A percentile compares a stretch with the other conserved stretches of the same genome.
phyloP scores from a whole-genome alignment of 2,888 invertebrate genomes.

The Odontomyia ornata region DNA sequence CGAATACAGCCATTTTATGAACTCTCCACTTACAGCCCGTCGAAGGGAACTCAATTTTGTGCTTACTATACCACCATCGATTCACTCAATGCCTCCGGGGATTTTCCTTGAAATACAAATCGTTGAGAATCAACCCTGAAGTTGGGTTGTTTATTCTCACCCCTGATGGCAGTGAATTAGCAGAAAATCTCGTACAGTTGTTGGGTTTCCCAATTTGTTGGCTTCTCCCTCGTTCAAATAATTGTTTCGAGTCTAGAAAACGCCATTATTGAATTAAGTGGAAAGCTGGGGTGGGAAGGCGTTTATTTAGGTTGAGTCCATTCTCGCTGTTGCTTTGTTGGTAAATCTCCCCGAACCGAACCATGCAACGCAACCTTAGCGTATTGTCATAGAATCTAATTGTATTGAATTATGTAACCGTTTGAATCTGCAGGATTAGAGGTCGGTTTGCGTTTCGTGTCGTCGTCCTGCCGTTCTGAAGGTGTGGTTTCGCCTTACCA shows the following conservation, averaged over 20 bases:
- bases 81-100: neutral
- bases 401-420: slow-evolving; percentile 43
- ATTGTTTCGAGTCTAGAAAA: slow-evolving; percentile 10
- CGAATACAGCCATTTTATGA: slow-evolving; percentile 46
- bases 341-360: neutral
- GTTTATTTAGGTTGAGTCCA: neutral
- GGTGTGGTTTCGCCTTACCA: slow-evolving; percentile 35
- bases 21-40: slow-evolving; percentile 16
- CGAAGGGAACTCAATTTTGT: too few species aligned
- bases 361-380: neutral
- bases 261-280: slow-evolving; percentile 44
- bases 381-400: slow-evolving; percentile 16
- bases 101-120: neutral
- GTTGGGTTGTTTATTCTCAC: neutral
- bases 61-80: neutral
- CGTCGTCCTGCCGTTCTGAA: neutral
- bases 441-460: neutral
- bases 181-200: neutral
- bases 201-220: neutral
- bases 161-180: neutral
- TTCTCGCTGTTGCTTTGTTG: neutral
- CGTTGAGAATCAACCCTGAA: neutral
- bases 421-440: slow-evolving; percentile 5
- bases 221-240: neutral
- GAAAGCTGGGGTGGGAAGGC: neutral